A percentile compares a stretch with the other conserved stretches of the same genome.
Conservation (phyloP, 1,140 invertebrate genomes). For the Scaptomyza graminum region DNA sequence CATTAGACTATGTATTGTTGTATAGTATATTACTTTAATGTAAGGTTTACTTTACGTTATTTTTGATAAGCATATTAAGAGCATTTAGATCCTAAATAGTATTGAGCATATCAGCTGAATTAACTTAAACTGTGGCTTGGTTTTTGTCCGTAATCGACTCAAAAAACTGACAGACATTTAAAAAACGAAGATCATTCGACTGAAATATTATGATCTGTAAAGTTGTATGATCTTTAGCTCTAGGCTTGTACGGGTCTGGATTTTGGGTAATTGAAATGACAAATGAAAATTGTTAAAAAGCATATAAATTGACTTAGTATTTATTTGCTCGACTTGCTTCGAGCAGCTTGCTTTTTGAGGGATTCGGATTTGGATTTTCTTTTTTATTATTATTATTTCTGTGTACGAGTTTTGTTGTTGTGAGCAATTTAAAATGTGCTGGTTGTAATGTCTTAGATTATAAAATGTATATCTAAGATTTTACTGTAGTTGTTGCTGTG, state of each 20-base stretch:
- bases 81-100: neutral
- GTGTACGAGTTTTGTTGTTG: constrained; percentile 37
- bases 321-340: constrained; percentile 10
- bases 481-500: constrained; percentile 55
- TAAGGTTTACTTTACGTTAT: constrained; percentile 34
- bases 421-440: constrained; percentile 71
- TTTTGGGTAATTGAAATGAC: constrained; percentile 50
- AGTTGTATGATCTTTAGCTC: constrained; percentile 3
- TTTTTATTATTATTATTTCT: constrained; percentile 35
- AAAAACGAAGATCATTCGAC: neutral
- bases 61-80: neutral
- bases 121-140: neutral
- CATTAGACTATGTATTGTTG: constrained; percentile 32
- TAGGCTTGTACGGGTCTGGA: constrained; percentile 9
- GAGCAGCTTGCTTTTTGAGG: constrained; percentile 8
- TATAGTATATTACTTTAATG: constrained; percentile 14
- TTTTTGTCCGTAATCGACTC: neutral
- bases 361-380: constrained; percentile 13
- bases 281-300: constrained; percentile 72
- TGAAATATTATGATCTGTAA: constrained; percentile 8
- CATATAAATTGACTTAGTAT: constrained; percentile 39
- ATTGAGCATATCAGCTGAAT: neutral
- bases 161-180: constrained; percentile 21
- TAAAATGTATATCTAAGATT: constrained; percentile 59
- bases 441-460: constrained; percentile 53